Percentiles rank a stretch among this genome's conserved stretches.
These are phyloP conservation scores for Stenchaetothrips biformis DNA, from an alignment of 2,888 invertebrate species.

Conservation along the genomic window DNA sequence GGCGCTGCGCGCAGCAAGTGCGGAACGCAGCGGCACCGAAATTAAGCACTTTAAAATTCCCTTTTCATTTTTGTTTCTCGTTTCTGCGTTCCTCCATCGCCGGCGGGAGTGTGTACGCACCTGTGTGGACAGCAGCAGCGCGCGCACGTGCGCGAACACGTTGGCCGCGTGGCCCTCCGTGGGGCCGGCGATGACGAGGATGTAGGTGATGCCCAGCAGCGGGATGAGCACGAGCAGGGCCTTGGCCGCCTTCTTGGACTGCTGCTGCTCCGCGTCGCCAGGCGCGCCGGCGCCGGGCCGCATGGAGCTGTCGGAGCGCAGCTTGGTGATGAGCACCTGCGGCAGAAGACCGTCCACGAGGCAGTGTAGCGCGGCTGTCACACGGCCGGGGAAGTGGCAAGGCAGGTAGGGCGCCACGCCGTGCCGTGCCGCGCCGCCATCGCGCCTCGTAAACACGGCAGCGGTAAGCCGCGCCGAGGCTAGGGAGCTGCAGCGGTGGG, in stretches of 20 bases:
- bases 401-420: neutral
- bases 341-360: neutral
- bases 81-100: too few species aligned
- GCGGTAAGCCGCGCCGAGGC: too few species aligned
- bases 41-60: too few species aligned
- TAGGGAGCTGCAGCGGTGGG: too few species aligned
- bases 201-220: slow-evolving; percentile 84
- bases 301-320: slow-evolving; percentile 77
- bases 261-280: slow-evolving; percentile 65
- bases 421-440: too few species aligned
- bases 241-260: slow-evolving; percentile 85
- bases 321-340: slow-evolving; percentile 57
- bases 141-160: slow-evolving; percentile 73
- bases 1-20: too few species aligned
- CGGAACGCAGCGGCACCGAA: too few species aligned
- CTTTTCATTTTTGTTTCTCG: too few species aligned
- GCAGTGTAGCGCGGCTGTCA: too few species aligned
- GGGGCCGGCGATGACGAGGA: slow-evolving; percentile 78
- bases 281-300: neutral
- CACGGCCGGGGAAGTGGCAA: neutral
- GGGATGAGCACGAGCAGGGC: slow-evolving; percentile 88
- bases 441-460: too few species aligned
- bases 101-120: too few species aligned
- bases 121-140: slow-evolving; percentile 84
- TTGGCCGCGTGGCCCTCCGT: slow-evolving; percentile 66